phyloP scores from a whole-genome alignment of 2,888 invertebrate species.

The Lithophane socia region DNA sequence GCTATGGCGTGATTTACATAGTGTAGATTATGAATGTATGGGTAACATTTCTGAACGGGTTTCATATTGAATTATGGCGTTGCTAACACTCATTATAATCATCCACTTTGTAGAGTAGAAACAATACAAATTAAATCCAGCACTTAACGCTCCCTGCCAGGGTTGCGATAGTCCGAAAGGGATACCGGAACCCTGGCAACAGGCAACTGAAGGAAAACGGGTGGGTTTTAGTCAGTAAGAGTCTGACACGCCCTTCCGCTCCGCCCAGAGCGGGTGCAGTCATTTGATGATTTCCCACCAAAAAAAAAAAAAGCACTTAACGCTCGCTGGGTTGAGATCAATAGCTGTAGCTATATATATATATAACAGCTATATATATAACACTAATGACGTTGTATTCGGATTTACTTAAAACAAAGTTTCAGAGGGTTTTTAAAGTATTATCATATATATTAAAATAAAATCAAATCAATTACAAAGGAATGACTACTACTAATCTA shows the following conservation, averaged over 20 bases:
- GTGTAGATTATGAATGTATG: constrained; percentile 25
- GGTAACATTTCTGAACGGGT: neutral
- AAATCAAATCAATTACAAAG: neutral
- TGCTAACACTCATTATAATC: neutral
- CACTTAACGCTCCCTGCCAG: neutral
- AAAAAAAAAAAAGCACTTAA: no score
- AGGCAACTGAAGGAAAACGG: no score
- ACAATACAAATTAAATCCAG: neutral
- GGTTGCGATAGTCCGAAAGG: no score
- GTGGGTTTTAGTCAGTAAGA: no score
- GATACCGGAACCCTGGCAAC: no score
- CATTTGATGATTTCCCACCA: no score
- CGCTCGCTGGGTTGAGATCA: neutral
- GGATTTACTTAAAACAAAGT: neutral
- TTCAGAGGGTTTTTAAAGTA: neutral
- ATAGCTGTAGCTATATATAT: neutral
- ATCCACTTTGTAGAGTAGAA: neutral
- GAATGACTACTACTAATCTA: neutral
- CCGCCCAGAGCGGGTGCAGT: no score
- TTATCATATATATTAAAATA: neutral
- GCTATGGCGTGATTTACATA: constrained; percentile 8
- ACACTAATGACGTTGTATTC: neutral
- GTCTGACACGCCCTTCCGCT: no score
- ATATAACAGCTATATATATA: no score
- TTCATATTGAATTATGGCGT: neutral